These are phyloP conservation scores for Plectrocnemia conspersa DNA, from an alignment of 1,140 invertebrate genomes.

Conservation along the genomic window DNA sequence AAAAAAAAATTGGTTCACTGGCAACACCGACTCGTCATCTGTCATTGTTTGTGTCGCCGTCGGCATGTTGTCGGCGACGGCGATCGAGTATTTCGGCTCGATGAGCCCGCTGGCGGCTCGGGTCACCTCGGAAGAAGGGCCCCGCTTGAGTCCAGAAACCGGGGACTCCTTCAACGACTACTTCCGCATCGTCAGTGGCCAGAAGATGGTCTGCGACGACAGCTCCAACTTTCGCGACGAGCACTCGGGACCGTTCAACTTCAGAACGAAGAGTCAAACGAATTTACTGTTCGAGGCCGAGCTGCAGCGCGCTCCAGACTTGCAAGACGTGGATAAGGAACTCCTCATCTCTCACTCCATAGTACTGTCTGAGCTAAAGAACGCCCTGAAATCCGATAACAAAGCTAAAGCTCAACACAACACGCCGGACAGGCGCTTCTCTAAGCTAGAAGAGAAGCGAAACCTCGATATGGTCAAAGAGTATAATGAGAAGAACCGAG, in stretches of 20 bases:
- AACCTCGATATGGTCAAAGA: no score
- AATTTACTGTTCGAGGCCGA: conserved; percentile 15
- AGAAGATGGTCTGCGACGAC: conserved; percentile 51
- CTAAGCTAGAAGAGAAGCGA: conserved; percentile 39
- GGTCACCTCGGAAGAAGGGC: no score
- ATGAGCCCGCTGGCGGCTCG: conserved; percentile 2
- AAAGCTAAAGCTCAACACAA: conserved; percentile 42
- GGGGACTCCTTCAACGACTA: background rate
- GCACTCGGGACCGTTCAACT: conserved; percentile 73
- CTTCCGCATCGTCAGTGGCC: conserved; percentile 30
- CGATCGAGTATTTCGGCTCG: conserved; percentile 1
- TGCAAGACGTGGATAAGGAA: conserved; percentile 41
- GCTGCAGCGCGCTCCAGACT: conserved; percentile 20
- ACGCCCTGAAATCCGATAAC: conserved; percentile 45
- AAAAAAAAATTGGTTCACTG: no score
- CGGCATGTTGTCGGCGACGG: background rate
- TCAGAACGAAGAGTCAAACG: conserved; percentile 68
- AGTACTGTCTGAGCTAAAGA: conserved; percentile 48
- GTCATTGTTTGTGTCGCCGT: background rate
- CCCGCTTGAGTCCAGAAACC: conserved; percentile 1
- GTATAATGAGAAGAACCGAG: no score
- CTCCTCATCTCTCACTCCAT: conserved; percentile 47
- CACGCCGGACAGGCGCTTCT: conserved; percentile 33
- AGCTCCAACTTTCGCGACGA: conserved; percentile 63
- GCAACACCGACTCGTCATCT: no score